Conservation (phyloP, 2,888 invertebrate genomes). For the Epinotia ramella region DNA sequence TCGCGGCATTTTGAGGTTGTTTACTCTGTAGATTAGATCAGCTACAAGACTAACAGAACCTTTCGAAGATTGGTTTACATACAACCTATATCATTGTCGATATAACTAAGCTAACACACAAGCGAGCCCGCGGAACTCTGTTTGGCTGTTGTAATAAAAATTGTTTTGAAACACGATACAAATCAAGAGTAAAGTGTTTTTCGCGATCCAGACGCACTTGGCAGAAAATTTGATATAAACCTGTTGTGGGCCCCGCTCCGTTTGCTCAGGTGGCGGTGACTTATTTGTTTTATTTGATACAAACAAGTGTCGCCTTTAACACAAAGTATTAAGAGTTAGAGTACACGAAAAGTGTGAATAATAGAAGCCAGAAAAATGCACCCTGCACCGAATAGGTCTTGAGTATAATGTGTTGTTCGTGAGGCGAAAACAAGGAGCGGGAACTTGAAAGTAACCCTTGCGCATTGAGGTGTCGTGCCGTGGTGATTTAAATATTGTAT, state of each 20-base stretch:
- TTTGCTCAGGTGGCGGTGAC: conserved; percentile 77
- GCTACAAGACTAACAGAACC: conserved; percentile 47
- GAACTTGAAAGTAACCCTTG: conserved; percentile 64
- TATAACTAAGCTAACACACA: neutral
- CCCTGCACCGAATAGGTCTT: conserved; percentile 64
- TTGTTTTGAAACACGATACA: conserved; percentile 60
- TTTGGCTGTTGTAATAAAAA: conserved; percentile 50
- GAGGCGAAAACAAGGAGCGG: conserved; percentile 68
- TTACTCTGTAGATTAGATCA: conserved; percentile 71
- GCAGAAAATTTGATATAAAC: conserved; percentile 84
- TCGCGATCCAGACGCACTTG: conserved; percentile 78
- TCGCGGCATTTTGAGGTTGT: conserved; percentile 63
- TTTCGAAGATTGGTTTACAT: conserved; percentile 39
- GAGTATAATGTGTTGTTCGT: conserved; percentile 73
- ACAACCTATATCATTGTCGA: conserved; percentile 13
- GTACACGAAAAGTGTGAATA: conserved; percentile 53
- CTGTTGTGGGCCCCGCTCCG: conserved; percentile 74
- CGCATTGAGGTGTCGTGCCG: conserved; percentile 28
- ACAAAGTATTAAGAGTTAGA: conserved; percentile 52
- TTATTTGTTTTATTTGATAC: conserved; percentile 63
- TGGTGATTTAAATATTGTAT: conserved; percentile 40
- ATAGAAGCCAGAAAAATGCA: conserved; percentile 74
- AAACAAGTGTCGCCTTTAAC: conserved; percentile 58
- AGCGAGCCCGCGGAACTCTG: neutral
- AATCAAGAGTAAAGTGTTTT: conserved; percentile 74